These are phyloP conservation scores for Sylvicola cinctus DNA, from an alignment of 2,888 invertebrate genomes.

Conservation along the genomic window DNA sequence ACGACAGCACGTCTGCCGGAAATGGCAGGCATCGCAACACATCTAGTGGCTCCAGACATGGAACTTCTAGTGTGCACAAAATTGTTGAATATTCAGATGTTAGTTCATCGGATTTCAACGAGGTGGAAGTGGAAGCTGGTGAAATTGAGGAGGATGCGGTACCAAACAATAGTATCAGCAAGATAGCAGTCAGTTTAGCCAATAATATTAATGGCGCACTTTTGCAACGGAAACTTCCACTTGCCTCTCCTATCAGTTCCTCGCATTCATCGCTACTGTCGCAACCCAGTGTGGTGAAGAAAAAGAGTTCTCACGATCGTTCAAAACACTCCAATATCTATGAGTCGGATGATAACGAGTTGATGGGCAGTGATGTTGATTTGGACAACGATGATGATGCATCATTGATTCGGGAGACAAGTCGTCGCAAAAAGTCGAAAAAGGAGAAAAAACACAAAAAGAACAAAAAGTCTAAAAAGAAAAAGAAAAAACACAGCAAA, in stretches of 20 bases:
- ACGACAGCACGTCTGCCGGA: no score
- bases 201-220: not conserved
- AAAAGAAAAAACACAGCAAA: conserved; percentile 46
- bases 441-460: conserved; percentile 43
- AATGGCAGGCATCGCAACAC: no score
- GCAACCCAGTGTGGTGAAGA: not conserved
- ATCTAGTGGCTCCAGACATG: no score
- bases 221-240: conserved; percentile 13
- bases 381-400: conserved; percentile 30
- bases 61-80: not conserved
- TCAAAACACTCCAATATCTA: not conserved
- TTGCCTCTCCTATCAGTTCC: conserved; percentile 16
- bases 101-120: conserved; percentile 76
- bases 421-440: conserved; percentile 16
- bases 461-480: conserved; percentile 53
- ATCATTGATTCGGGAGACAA: conserved; percentile 14
- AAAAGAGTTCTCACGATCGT: not conserved
- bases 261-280: conserved; percentile 9
- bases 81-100: conserved; percentile 70
- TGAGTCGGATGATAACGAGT: conserved; percentile 11
- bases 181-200: not conserved
- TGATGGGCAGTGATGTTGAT: conserved; percentile 14
- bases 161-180: no score
- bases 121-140: conserved; percentile 76
- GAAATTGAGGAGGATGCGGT: conserved; percentile 60